Evolutionary conservation across 2,113 vertebrate species (phyloP).

Genomic region (Sminthopsis crassicaudata): DNA sequence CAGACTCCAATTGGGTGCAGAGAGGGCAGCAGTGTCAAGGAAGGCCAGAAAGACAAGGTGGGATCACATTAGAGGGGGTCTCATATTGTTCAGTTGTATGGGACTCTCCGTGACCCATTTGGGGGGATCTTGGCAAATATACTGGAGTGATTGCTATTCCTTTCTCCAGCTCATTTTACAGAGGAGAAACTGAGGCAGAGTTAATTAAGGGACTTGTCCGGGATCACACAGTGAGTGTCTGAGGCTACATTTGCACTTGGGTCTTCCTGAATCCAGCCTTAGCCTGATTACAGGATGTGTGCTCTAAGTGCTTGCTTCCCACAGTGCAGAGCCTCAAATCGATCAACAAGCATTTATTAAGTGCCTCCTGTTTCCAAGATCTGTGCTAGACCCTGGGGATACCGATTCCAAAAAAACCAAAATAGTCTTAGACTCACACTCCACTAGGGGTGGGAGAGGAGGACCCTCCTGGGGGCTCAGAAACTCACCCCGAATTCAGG

Average conservation of each 20-base stretch:
- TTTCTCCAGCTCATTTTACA: not conserved
- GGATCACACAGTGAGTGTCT: not conserved
- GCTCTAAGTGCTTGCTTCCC: not conserved
- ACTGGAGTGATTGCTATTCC: not conserved
- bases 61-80: no score
- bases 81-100: not conserved
- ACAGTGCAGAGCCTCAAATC: no score
- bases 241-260: not conserved
- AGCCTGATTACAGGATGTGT: not conserved
- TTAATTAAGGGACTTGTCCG: not conserved
- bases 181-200: not conserved
- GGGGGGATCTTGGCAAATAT: not conserved
- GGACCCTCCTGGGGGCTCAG: not conserved
- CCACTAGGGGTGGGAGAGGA: not conserved
- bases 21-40: not conserved
- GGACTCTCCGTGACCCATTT: not conserved
- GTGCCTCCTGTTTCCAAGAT: not conserved
- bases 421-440: no score
- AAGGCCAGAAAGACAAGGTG: not conserved
- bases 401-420: not conserved
- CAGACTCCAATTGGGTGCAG: not conserved
- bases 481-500: constrained; percentile 95
- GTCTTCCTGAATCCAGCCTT: not conserved
- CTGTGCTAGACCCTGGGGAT: accelerated
- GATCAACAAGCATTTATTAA: not conserved